phyloP scores from a whole-genome alignment of 2,113 vertebrate species.

The Pipa parva region DNA sequence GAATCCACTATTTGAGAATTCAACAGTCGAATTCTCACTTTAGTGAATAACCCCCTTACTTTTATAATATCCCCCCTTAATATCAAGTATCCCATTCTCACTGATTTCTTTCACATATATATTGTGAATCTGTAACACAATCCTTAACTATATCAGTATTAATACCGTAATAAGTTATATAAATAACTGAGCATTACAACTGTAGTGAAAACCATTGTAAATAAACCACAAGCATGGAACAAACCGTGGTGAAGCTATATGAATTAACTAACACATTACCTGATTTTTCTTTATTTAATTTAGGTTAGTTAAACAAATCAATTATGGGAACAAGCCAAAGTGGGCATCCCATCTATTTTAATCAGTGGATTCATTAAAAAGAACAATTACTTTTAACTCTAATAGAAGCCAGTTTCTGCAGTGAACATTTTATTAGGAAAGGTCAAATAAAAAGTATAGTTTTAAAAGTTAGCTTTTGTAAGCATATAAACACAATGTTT shows the following conservation, averaged over 20 bases:
- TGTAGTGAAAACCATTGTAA: too few relatives aligned
- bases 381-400: conserved; percentile 28
- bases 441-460: conserved; percentile 28
- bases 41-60: too few relatives aligned
- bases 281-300: conserved; percentile 26
- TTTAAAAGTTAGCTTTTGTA: conserved; percentile 14
- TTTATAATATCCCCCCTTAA: too few relatives aligned
- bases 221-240: background rate
- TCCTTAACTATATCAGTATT: too few relatives aligned
- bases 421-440: conserved; percentile 25
- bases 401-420: conserved; percentile 20
- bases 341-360: conserved; percentile 24
- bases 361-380: conserved; percentile 37
- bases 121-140: too few relatives aligned
- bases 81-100: too few relatives aligned
- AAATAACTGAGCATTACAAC: too few relatives aligned
- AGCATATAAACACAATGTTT: background rate
- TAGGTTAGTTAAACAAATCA: conserved; percentile 38
- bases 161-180: too few relatives aligned
- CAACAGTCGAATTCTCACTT: too few relatives aligned
- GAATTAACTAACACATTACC: conserved; percentile 19
- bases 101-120: too few relatives aligned
- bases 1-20: too few relatives aligned
- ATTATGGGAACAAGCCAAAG: conserved; percentile 26
- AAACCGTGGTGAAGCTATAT: conserved; percentile 1